A percentile compares a stretch with the other conserved stretches of the same genome.
phyloP scores from a whole-genome alignment of 2,888 invertebrate species.

The Apotomis capreana region DNA sequence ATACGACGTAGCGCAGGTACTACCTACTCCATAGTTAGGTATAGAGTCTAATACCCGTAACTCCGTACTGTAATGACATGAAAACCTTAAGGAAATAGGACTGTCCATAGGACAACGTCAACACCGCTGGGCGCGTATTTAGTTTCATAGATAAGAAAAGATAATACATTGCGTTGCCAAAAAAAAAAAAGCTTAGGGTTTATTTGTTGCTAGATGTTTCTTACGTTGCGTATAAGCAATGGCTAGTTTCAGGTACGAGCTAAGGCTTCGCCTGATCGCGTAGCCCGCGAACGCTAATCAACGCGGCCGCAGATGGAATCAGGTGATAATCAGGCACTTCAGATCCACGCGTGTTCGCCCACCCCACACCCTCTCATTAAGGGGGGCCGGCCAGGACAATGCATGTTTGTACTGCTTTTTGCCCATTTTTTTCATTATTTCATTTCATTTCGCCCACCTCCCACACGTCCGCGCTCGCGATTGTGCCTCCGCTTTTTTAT shows the following conservation, averaged over 20 bases:
- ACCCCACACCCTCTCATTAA: slow-evolving; percentile 73
- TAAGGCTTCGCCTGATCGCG: not conserved
- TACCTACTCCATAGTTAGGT: too few relatives aligned
- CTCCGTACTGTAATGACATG: too few relatives aligned
- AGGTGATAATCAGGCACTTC: slow-evolving; percentile 81
- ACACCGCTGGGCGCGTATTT: too few relatives aligned
- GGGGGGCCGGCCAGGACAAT: slow-evolving; percentile 78
- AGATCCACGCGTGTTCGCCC: slow-evolving; percentile 63
- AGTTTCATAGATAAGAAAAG: too few relatives aligned
- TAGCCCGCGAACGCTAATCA: slow-evolving; percentile 17
- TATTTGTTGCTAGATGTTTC: not conserved
- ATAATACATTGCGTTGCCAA: too few relatives aligned
- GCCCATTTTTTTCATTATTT: slow-evolving; percentile 84
- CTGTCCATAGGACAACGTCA: too few relatives aligned
- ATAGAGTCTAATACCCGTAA: too few relatives aligned
- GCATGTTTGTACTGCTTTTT: slow-evolving; percentile 84
- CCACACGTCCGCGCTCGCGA: slow-evolving; percentile 82
- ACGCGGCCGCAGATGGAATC: slow-evolving; percentile 68
- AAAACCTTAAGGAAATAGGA: too few relatives aligned
- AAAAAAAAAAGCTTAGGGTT: too few relatives aligned
- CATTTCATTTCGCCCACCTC: slow-evolving; percentile 83
- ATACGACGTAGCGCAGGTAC: too few relatives aligned
- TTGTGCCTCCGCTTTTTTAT: slow-evolving; percentile 82
- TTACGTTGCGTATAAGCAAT: not conserved
- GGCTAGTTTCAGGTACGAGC: not conserved